phyloP scores from a whole-genome alignment of 2,888 invertebrate genomes.

The Julus scandinavius region DNA sequence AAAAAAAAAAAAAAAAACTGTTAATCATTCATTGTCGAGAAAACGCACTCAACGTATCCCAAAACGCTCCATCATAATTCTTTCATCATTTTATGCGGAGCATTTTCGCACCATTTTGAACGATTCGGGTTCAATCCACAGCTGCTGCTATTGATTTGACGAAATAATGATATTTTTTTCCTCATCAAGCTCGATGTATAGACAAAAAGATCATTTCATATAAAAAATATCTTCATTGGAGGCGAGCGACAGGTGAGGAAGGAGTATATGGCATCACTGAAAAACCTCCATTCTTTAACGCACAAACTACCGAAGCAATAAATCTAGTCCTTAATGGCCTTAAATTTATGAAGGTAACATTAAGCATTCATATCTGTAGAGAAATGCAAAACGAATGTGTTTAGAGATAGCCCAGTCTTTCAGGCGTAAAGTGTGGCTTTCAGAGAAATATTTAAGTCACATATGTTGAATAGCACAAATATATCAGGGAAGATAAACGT shows the following conservation, averaged over 20 bases:
- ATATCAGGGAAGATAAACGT: constrained; percentile 41
- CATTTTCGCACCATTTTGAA: constrained; percentile 33
- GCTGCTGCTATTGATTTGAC: constrained; percentile 49
- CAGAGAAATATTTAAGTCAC: constrained; percentile 42
- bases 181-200: constrained; percentile 49
- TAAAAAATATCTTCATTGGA: constrained; percentile 1
- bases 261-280: not conserved
- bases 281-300: constrained; percentile 19
- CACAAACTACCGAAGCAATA: constrained; percentile 28
- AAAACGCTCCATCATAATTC: constrained; percentile 50
- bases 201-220: constrained; percentile 23
- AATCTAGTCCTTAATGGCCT: constrained; percentile 34
- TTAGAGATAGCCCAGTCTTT: constrained; percentile 16
- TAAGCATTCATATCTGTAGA: constrained; percentile 39
- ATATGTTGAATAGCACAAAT: constrained; percentile 35
- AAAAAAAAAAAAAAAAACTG: not conserved
- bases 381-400: constrained; percentile 40
- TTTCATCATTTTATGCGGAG: constrained; percentile 48
- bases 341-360: constrained; percentile 22
- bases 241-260: constrained; percentile 22
- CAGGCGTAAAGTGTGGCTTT: constrained; percentile 36
- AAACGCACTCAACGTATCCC: constrained; percentile 47
- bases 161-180: constrained; percentile 33
- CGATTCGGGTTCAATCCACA: constrained; percentile 48
- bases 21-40: constrained; percentile 49